phyloP scores from a whole-genome alignment of 1,140 invertebrate species.

The Euwallacea similis region DNA sequence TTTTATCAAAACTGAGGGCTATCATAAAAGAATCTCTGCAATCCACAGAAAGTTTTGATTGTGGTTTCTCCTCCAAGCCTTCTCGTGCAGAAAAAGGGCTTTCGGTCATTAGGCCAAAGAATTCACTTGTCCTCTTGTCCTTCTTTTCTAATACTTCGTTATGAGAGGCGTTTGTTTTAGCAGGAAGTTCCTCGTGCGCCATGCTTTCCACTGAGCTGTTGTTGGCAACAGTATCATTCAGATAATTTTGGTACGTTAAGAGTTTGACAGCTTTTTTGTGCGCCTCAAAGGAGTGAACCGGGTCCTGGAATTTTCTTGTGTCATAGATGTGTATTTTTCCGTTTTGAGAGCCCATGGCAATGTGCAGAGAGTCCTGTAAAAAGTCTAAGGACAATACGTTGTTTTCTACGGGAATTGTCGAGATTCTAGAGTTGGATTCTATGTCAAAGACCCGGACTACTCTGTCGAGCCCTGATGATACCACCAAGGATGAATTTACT shows the following conservation, averaged over 20 bases:
- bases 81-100: neutral
- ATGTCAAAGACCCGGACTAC: slow-evolving; percentile 49
- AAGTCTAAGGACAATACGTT: slow-evolving; percentile 50
- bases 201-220: neutral
- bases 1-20: slow-evolving; percentile 38
- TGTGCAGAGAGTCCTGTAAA: slow-evolving; percentile 43
- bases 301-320: slow-evolving; percentile 44
- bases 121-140: slow-evolving; percentile 25
- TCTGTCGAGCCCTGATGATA: slow-evolving; percentile 47
- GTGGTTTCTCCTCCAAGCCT: slow-evolving; percentile 1
- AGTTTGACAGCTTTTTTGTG: slow-evolving; percentile 44
- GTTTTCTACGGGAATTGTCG: slow-evolving; percentile 42
- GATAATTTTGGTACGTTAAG: slow-evolving; percentile 42
- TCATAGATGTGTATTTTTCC: slow-evolving; percentile 49
- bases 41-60: neutral
- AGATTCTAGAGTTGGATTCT: slow-evolving; percentile 37
- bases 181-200: neutral
- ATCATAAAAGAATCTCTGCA: slow-evolving; percentile 41
- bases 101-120: slow-evolving; percentile 23
- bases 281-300: slow-evolving; percentile 42
- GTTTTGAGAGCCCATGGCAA: slow-evolving; percentile 47
- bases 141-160: slow-evolving; percentile 6
- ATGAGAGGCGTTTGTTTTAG: neutral
- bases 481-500: slow-evolving; percentile 44
- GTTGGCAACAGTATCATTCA: neutral